Evolutionary conservation across 2,113 vertebrate species (phyloP).

Genomic region (Lepisosteus osseus): DNA sequence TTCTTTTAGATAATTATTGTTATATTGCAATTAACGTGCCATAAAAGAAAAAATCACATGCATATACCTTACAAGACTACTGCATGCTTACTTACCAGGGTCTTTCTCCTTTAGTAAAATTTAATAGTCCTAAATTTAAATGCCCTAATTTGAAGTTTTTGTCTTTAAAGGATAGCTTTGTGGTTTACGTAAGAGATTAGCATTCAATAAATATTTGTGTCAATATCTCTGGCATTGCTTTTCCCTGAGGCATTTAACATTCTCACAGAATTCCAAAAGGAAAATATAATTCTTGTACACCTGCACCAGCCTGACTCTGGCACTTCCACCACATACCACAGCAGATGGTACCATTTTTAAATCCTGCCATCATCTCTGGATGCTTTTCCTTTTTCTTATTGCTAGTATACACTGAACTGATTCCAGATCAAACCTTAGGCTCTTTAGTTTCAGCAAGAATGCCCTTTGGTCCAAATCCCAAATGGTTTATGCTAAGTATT

Average conservation of each 20-base stretch:
- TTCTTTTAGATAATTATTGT: no score
- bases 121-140: no score
- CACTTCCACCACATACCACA: conserved; percentile 15
- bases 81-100: no score
- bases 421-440: conserved; percentile 21
- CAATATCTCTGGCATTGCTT: background rate
- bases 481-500: background rate
- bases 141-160: no score
- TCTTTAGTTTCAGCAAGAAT: background rate
- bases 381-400: conserved; percentile 31
- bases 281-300: conserved; percentile 16
- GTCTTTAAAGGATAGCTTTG: no score
- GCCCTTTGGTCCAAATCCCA: background rate
- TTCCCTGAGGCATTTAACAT: background rate
- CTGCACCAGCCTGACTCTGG: conserved; percentile 22
- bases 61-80: no score
- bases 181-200: no score
- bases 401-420: conserved; percentile 21
- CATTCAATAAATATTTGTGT: no score
- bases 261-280: background rate
- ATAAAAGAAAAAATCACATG: no score
- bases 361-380: conserved; percentile 14
- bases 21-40: no score
- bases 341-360: conserved; percentile 37
- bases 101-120: no score